Evolutionary conservation across 1,140 invertebrate species (phyloP).

Genomic region (Drosophila pruinosa): DNA sequence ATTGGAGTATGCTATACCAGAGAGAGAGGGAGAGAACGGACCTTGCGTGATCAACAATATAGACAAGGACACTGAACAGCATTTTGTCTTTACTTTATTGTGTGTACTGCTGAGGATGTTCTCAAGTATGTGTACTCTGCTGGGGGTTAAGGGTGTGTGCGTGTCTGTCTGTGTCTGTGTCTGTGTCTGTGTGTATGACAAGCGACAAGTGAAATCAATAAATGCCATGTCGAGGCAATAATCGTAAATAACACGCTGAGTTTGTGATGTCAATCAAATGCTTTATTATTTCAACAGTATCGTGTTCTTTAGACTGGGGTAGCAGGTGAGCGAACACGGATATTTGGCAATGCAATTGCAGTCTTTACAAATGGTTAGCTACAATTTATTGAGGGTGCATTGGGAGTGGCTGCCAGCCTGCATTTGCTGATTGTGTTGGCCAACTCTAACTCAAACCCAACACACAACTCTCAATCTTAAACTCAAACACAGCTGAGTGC

Average conservation of each 20-base stretch:
- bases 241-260: slow-evolving; percentile 65
- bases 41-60: slow-evolving; percentile 40
- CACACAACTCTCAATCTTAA: neutral
- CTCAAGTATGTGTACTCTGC: neutral
- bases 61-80: slow-evolving; percentile 15
- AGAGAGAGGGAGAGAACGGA: neutral
- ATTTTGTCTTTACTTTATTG: neutral
- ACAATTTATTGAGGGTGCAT: neutral
- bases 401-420: too few relatives aligned
- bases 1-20: neutral
- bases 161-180: slow-evolving; percentile 1
- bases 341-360: slow-evolving; percentile 15
- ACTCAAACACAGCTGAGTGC: slow-evolving; percentile 1
- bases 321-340: slow-evolving; percentile 12
- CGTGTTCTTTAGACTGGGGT: neutral
- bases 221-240: slow-evolving; percentile 56
- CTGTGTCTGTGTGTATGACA: slow-evolving; percentile 16
- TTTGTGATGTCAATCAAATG: slow-evolving; percentile 56
- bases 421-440: slow-evolving; percentile 27
- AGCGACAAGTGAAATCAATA: slow-evolving; percentile 45
- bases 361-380: slow-evolving; percentile 7
- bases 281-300: slow-evolving; percentile 63
- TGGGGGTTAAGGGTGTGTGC: neutral
- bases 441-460: neutral
- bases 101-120: neutral